These are phyloP conservation scores for Reticulitermes speratus DNA, from an alignment of 1,140 invertebrate genomes.

Conservation along the genomic window DNA sequence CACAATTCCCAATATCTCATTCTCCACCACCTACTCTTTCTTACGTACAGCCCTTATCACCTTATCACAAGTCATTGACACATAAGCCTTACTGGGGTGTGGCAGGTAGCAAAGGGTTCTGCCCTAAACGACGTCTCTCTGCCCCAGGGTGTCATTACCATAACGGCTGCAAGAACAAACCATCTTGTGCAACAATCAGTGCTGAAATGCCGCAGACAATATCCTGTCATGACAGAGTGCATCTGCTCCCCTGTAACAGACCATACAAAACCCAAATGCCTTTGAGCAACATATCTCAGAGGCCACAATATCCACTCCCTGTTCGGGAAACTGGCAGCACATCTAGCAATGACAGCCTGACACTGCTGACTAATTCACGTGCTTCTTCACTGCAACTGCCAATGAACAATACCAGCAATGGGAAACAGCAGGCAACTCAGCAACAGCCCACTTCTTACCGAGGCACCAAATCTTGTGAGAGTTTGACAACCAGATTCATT, in stretches of 20 bases:
- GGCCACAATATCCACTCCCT: constrained; percentile 24
- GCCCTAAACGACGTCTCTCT: constrained; percentile 29
- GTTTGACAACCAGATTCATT: not conserved
- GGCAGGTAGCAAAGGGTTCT: not conserved
- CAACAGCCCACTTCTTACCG: not conserved
- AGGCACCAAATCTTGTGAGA: not conserved
- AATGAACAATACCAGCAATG: not conserved
- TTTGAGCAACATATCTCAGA: not conserved
- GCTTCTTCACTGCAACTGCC: not conserved
- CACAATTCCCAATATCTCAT: not conserved
- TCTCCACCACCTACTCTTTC: constrained; percentile 28
- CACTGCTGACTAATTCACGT: not conserved
- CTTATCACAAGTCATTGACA: constrained; percentile 26
- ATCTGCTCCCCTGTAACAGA: not conserved
- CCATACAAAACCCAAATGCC: not conserved
- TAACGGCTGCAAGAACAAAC: not conserved
- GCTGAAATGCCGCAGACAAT: not conserved
- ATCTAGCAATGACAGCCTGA: not conserved
- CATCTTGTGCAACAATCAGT: constrained; percentile 21
- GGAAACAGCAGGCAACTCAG: not conserved
- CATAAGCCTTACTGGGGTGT: constrained; percentile 26
- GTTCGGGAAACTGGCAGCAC: not conserved
- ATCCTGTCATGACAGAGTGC: not conserved
- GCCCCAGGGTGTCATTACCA: not conserved
- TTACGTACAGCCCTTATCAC: constrained; percentile 25